Base-by-base conservation (phyloP, 2,113 vertebrate species). In the Mirounga angustirostris region DNA sequence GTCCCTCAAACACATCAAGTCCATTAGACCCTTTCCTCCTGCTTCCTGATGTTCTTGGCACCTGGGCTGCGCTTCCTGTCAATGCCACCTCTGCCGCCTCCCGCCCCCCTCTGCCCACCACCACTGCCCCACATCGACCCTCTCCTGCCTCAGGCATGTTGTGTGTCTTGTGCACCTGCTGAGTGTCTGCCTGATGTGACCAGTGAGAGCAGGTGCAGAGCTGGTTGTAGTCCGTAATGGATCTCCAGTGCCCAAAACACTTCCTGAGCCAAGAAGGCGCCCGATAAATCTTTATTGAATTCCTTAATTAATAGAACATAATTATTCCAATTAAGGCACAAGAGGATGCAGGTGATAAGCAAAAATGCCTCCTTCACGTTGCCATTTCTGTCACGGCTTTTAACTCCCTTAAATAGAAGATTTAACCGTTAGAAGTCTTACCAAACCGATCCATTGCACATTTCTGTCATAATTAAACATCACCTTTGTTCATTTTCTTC, bases 161-260 rank as follows among this genome's bases (percentile, higher is more conserved):
- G 5, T 2, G 2, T 10, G n/a, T 40, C 73, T 36, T 24, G 0
- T 10, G 18, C 10, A 40, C 36, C 16, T 4, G 46, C 28, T 28
- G 4, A 15, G 58, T 1, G 16, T 22, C 74, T 59, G 5, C 0
- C 1, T 61, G 2, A 4, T 4, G 54, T 26, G 71, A 43, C 5
- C 22, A 12, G 1, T 28, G 43, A 91, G 28, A 58, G 26, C n/a
- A 46, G 9, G 22, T 3, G 0, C 14, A 4, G 67, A 36, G n/a
- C 83, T 65, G 6, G 10, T 18, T 69, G 3, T 22, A 7, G 33
- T 71, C 52, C 28, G 14, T 40, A 24, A 11, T 18, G 67, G 86
- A 7, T 15, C 28, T 2, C 4, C 10, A 21, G 46, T 28, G 13
- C 56, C 71, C 73, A 46, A 61, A 52, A 71, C 13, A 24, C 3